phyloP scores from a whole-genome alignment of 2,888 invertebrate species.

The Sceliomorpha sp. region DNA sequence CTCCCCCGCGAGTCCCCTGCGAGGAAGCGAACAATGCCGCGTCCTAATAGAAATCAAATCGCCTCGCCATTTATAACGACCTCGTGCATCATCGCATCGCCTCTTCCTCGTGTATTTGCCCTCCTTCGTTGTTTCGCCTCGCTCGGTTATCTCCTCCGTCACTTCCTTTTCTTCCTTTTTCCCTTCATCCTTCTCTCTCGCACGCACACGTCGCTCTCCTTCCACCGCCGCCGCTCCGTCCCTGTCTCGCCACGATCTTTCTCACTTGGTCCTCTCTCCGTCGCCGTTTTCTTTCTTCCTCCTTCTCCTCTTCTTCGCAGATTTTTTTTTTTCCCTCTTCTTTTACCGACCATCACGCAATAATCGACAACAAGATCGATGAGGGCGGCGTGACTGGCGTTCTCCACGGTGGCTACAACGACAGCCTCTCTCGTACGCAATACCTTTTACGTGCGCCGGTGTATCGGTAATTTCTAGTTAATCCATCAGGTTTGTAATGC shows the following conservation, averaged over 20 bases:
- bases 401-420: conserved; percentile 53
- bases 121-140: conserved; percentile 62
- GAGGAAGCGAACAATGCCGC: conserved; percentile 72
- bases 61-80: conserved; percentile 71
- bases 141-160: conserved; percentile 26
- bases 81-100: conserved; percentile 48
- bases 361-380: conserved; percentile 81
- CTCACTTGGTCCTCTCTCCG: too few species aligned
- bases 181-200: too few species aligned
- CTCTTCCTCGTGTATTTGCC: conserved; percentile 37
- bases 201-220: too few species aligned
- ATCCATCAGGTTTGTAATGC: too few species aligned
- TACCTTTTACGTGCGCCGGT: conserved; percentile 14
- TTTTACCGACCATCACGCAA: conserved; percentile 76
- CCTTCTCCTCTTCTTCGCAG: too few species aligned
- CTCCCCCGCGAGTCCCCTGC: conserved; percentile 60
- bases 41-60: conserved; percentile 79
- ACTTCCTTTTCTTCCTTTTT: conserved; percentile 61
- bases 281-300: too few species aligned
- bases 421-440: conserved; percentile 23
- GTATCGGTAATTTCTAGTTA: conserved; percentile 41
- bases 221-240: too few species aligned
- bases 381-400: conserved; percentile 77
- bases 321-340: conserved; percentile 66
- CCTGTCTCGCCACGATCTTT: too few species aligned